phyloP scores from a whole-genome alignment of 1,140 invertebrate genomes.

The Drosophila nebulosa region DNA sequence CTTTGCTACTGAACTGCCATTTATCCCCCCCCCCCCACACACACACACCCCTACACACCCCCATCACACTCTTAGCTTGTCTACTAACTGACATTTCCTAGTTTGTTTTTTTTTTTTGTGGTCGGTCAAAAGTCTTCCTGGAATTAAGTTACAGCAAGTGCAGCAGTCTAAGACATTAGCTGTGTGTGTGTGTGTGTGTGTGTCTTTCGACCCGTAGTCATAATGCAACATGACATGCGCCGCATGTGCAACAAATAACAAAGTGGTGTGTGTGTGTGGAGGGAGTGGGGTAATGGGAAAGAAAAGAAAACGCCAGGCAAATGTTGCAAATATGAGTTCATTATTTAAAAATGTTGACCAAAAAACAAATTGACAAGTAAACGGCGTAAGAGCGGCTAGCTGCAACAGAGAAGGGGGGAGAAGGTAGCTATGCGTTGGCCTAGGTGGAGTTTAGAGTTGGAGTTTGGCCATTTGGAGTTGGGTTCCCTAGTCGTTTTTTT shows the following conservation, averaged over 20 bases:
- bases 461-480: slow-evolving; percentile 28
- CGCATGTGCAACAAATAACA: slow-evolving; percentile 75
- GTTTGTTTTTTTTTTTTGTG: slow-evolving; percentile 69
- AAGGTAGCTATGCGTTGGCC: slow-evolving; percentile 9
- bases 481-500: slow-evolving; percentile 48
- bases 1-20: slow-evolving; percentile 21
- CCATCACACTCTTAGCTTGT: slow-evolving; percentile 13
- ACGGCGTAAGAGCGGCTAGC: slow-evolving; percentile 57
- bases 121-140: slow-evolving; percentile 78
- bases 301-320: slow-evolving; percentile 37
- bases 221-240: slow-evolving; percentile 79
- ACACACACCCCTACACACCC: slow-evolving; percentile 9
- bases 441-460: slow-evolving; percentile 30
- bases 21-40: slow-evolving; percentile 65
- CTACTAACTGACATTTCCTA: slow-evolving; percentile 62
- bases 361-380: slow-evolving; percentile 80
- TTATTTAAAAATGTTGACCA: slow-evolving; percentile 80
- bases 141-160: slow-evolving; percentile 78
- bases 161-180: slow-evolving; percentile 15
- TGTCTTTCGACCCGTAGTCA: slow-evolving; percentile 24
- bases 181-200: background rate
- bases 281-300: background rate
- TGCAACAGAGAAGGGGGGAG: background rate
- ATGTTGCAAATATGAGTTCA: slow-evolving; percentile 80
- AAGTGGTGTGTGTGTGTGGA: background rate